These are phyloP conservation scores for Tinamus major DNA, from an alignment of 2,797 vertebrate genomes.

Conservation along the genomic window DNA sequence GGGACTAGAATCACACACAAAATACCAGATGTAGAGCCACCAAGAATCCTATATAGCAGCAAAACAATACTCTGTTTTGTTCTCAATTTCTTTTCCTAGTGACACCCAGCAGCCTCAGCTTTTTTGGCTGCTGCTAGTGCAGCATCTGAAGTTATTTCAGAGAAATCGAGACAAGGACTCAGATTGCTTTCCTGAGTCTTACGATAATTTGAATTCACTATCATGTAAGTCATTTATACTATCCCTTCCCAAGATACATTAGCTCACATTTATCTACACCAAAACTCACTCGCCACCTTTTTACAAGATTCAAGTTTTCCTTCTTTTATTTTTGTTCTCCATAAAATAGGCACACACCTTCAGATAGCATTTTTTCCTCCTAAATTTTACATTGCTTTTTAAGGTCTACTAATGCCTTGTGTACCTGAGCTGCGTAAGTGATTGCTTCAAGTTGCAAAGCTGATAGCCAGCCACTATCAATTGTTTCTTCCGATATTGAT, in stretches of 20 bases:
- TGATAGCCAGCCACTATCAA: slow-evolving; percentile 94
- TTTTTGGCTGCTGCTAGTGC: background rate
- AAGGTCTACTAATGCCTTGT: background rate
- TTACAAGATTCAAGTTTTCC: slow-evolving; percentile 18
- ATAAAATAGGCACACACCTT: background rate
- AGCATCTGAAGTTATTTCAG: background rate
- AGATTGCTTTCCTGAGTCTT: background rate
- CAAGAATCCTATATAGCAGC: background rate
- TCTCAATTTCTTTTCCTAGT: background rate
- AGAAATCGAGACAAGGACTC: background rate
- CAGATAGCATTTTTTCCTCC: background rate
- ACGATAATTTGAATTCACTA: background rate
- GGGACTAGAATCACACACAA: background rate
- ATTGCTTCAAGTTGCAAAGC: slow-evolving; percentile 97
- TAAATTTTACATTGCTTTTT: background rate
- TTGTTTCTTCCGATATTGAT: slow-evolving; percentile 93
- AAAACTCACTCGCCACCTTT: slow-evolving; percentile 14
- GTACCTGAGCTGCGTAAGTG: slow-evolving; percentile 96
- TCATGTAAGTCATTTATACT: background rate
- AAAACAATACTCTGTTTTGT: background rate
- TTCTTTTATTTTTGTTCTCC: background rate
- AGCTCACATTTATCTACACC: background rate
- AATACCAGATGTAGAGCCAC: background rate
- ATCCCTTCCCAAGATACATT: background rate
- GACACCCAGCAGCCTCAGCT: background rate